phyloP scores from a whole-genome alignment of 2,113 vertebrate species.

The Mastomys coucha region DNA sequence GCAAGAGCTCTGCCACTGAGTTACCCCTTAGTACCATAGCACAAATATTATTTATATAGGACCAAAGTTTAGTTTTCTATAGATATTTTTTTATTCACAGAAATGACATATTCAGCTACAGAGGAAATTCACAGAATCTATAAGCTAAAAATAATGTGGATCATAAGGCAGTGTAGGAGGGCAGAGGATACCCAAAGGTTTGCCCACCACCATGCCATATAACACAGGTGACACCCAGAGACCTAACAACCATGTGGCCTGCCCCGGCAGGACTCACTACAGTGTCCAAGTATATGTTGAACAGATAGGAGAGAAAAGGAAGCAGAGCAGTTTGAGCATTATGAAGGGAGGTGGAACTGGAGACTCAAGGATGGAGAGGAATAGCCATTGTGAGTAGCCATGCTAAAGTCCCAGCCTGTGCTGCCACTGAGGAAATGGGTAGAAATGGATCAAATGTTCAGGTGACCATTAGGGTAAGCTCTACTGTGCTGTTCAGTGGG shows the following conservation, averaged over 20 bases:
- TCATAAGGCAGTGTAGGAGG: neutral
- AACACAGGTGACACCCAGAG: neutral
- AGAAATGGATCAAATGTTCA: too few relatives aligned
- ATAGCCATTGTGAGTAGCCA: neutral
- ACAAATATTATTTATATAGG: conserved; percentile 1
- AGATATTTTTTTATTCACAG: neutral
- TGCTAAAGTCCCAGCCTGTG: neutral
- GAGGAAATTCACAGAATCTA: neutral
- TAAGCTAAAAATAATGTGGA: neutral
- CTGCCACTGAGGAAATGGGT: neutral
- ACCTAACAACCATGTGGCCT: neutral
- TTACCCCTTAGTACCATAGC: neutral
- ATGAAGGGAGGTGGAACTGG: too few relatives aligned
- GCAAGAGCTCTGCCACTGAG: neutral
- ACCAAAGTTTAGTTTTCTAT: neutral
- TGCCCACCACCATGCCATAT: neutral
- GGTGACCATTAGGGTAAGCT: too few relatives aligned
- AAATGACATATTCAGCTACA: neutral
- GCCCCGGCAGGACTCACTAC: neutral
- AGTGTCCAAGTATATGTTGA: neutral
- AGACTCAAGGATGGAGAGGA: neutral
- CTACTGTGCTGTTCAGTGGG: too few relatives aligned
- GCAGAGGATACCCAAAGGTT: neutral
- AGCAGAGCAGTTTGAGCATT: too few relatives aligned
- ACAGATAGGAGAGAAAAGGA: neutral